Evolutionary conservation across 2,888 invertebrate species (phyloP), one percentile per base, ranked within the genome.

Genomic region (Gymnosoma rotundatum): DNA sequence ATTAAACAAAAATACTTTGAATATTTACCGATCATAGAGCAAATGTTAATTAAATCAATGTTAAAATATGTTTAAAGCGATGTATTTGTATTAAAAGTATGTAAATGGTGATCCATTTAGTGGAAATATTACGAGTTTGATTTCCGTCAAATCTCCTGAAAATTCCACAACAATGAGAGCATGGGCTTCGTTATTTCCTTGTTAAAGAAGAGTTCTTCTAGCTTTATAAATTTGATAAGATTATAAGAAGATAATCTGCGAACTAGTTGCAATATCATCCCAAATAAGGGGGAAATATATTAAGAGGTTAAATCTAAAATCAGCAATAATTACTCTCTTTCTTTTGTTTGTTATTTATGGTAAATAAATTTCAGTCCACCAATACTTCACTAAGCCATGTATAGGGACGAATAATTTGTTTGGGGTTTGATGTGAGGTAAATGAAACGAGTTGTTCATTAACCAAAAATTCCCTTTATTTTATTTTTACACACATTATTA

Each of bases 271-370:
- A 8, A 42, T 2, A 42, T 12, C 42, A 25, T 32, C 25, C 1
- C 25, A 38, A 38, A 25, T 4, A 38, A 38, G 10, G 38, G 38
- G 2, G 7, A 38, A 21, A n/a, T n/a, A n/a, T n/a, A n/a, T n/a
- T n/a, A n/a, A 60, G 60, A 14, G 9, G n/a, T 67, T 67, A 42
- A 50, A 60, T 45, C 36, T 5, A 10, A 75, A 66, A 58, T 66
- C 36, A 75, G 64, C 18, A 67, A 60, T 25, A 67, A 67, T 76
- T 67, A 60, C 6, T 25, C 25, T 69, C 60, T 76, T 54, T 67
- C 42, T 6, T 21, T 54, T 45, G 3, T n/a, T 25, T 38, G 36
- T n/a, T n/a, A 52, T 76, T 60, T 60, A 60, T 66, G 45, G 25
- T 60, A 67, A 18, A 67, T 76, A 67, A 67, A 42, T 60, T 67